phyloP scores from a whole-genome alignment of 2,888 invertebrate species.

The Fragum whitleyi region DNA sequence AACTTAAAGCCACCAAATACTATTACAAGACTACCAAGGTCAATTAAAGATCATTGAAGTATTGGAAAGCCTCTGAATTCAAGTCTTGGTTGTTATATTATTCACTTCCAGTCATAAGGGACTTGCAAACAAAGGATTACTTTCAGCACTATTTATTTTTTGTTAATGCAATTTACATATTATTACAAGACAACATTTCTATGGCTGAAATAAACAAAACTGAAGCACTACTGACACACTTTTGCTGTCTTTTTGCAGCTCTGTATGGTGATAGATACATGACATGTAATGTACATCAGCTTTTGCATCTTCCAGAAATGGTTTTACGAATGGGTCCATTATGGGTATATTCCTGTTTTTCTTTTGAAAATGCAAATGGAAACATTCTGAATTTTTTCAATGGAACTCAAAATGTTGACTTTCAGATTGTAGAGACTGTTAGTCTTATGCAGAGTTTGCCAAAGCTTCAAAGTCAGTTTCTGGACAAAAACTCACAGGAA shows the following conservation, averaged over 20 bases:
- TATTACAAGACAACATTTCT: slow-evolving; percentile 37
- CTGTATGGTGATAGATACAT: slow-evolving; percentile 55
- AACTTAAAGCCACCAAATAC: slow-evolving; percentile 52
- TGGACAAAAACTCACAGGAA: background rate
- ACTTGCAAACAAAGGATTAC: slow-evolving; percentile 41
- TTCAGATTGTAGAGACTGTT: slow-evolving; percentile 12
- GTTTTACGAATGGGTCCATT: slow-evolving; percentile 57
- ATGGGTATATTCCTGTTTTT: slow-evolving; percentile 64
- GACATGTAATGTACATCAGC: slow-evolving; percentile 55
- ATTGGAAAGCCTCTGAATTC: slow-evolving; percentile 66
- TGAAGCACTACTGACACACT: slow-evolving; percentile 47
- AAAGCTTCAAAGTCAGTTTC: background rate
- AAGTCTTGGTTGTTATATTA: slow-evolving; percentile 62
- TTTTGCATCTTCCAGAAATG: slow-evolving; percentile 51
- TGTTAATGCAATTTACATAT: slow-evolving; percentile 54
- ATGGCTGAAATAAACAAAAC: slow-evolving; percentile 31
- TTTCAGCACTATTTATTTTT: slow-evolving; percentile 47
- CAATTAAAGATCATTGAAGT: slow-evolving; percentile 58
- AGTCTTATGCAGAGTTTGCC: slow-evolving; percentile 9
- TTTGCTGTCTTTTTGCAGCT: slow-evolving; percentile 48
- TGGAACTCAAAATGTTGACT: slow-evolving; percentile 20
- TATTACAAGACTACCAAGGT: slow-evolving; percentile 55
- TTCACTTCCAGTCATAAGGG: slow-evolving; percentile 53
- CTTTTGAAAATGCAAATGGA: slow-evolving; percentile 41
- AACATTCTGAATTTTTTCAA: slow-evolving; percentile 24